These are phyloP conservation scores for Lepilemur septentrionalis DNA, from an alignment of 2,797 vertebrate species.

Conservation along the genomic window DNA sequence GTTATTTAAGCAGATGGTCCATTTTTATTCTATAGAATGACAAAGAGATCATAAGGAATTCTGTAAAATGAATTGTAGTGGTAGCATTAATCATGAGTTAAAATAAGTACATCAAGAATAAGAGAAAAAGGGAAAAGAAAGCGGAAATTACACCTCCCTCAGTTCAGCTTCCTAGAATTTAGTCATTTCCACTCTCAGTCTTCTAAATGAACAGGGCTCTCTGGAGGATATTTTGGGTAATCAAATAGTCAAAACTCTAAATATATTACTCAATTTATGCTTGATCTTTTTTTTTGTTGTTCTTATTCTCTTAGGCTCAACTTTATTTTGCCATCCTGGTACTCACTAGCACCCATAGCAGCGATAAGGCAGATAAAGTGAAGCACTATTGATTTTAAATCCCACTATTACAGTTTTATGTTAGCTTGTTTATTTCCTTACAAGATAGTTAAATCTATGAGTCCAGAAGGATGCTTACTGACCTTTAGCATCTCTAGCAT, in stretches of 20 bases:
- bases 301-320: neutral
- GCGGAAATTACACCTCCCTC: neutral
- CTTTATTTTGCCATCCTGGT: neutral
- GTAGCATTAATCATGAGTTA: neutral
- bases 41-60: neutral
- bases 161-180: neutral
- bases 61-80: neutral
- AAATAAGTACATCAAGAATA: neutral
- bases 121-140: neutral
- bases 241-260: neutral
- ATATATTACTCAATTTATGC: neutral
- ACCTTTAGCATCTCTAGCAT: neutral
- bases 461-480: neutral
- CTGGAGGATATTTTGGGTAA: neutral
- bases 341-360: neutral
- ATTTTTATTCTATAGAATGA: neutral
- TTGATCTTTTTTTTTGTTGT: neutral
- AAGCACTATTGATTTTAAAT: neutral
- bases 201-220: neutral
- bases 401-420: neutral
- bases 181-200: neutral
- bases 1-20: neutral
- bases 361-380: neutral
- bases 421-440: neutral
- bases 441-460: neutral